Evolutionary conservation across 2,888 invertebrate genomes (phyloP), one percentile per base, ranked within the genome.

Genomic region (Gymnocheta viridis): DNA sequence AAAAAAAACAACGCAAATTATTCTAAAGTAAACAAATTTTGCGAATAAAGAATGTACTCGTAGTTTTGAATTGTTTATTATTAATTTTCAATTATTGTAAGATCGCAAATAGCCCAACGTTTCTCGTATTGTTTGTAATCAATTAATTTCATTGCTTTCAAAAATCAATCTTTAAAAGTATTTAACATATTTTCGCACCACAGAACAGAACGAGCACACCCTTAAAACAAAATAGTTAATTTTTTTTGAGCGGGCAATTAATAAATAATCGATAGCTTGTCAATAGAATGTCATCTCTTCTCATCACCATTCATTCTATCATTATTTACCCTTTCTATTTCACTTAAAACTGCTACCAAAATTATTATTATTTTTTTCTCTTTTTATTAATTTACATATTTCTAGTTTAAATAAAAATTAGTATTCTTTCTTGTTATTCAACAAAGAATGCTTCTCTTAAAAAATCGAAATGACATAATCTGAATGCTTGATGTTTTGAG

Each of bases 51-150:
- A 17, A 47, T 10, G n/a, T n/a, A 22, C 12, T 35, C n/a, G n/a
- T 4, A 19, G n/a, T 41, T 38, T 49, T 38, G 27, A 74, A 74
- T 51, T 29, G 24, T 41, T 69, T 54, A 38, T 73, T 27, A 58
- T n/a, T 24, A n/a, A 6, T 2, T n/a, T 5, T 17, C 14, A 12
- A 32, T 47, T 6, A 17, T 64, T 64, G 14, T 17, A 47, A 64
- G 7, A 6, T 24, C 10, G 27, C 19, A 56, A 29, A n/a, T 5
- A 10, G 22, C 22, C 3, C 2, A 49, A 9, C 4, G 10, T 56
- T 56, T 12, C 12, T 56, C 12, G 12, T n/a, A 19, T 29, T 29
- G 17, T n/a, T 9, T 56, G n/a, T n/a, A 4, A 56, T 56, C 2
- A 56, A 56, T 56, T n/a, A 4, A 56, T 32, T 56, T 2, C 4